Evolutionary conservation across 2,113 vertebrate species (phyloP).

Genomic region (Mohoua ochrocephala): DNA sequence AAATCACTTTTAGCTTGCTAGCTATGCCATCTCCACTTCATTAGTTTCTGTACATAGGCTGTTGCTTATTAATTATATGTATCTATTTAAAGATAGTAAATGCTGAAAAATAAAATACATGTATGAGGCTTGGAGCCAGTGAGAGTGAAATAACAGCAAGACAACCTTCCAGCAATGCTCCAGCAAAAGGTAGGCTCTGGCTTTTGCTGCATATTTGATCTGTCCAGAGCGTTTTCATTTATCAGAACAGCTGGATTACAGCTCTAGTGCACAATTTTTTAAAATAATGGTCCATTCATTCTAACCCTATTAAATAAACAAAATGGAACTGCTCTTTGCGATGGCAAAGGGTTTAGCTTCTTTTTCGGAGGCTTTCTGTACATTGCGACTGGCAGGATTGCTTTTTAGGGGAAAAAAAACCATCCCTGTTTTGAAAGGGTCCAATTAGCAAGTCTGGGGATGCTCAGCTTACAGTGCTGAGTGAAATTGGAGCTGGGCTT

Average conservation of each 20-base stretch:
- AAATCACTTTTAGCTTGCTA: neutral
- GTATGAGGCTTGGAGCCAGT: neutral
- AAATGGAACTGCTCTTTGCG: neutral
- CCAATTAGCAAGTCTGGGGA: neutral
- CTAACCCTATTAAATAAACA: neutral
- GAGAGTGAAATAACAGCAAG: neutral
- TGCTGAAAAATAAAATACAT: neutral
- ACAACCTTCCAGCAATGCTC: neutral
- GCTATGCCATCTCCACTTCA: neutral
- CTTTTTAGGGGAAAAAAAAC: neutral
- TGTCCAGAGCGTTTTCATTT: neutral
- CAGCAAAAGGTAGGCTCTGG: neutral
- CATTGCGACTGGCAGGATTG: neutral
- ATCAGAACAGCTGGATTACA: slow-evolving; percentile 2
- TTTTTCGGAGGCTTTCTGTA: neutral
- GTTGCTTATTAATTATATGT: neutral
- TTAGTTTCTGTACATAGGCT: neutral
- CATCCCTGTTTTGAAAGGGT: neutral
- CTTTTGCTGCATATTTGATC: neutral
- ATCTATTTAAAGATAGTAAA: neutral
- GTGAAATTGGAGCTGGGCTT: slow-evolving; percentile 7
- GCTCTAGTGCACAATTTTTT: neutral
- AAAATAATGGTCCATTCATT: neutral
- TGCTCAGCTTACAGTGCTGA: neutral
- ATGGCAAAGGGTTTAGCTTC: neutral